Evolutionary conservation across 2,888 invertebrate species (phyloP), one percentile per base, ranked within the genome.

Genomic region (Trisateles emortualis): DNA sequence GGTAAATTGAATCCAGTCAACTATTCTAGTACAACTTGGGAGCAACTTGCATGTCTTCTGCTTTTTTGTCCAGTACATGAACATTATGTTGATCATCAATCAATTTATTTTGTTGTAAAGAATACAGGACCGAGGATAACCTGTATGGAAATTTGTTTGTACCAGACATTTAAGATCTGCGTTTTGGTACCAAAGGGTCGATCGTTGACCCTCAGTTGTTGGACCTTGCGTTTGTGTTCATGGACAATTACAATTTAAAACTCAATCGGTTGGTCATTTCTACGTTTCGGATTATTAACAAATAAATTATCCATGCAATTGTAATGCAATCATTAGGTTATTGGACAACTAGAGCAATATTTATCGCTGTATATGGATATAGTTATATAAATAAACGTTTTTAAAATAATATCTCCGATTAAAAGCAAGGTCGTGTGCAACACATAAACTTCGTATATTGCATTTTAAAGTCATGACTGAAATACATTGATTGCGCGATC

Each of bases 151-250:
- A 5, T 5, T 33, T 10, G 32, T 13, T 10, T 13, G n/a, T 61
- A 51, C 59, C 64, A 54, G n/a, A 35, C 58, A 49, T 33, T 29
- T 48, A 52, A 55, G 22, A 3, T 8, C n/a, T 19, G 13, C 13
- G 41, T 22, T 55, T 41, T 10, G 24, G 9, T 22, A 11, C 16
- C 35, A 13, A 49, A 56, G 69, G 72, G 72, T 68, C 72, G 69
- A 36, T 5, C 69, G 24, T 59, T 68, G 65, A 72, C 68, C 72
- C 22, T 47, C 29, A 10, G 4, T 2, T 40, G 46, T 17, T 17
- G n/a, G n/a, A n/a, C n/a, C 24, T 5, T 32, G 22, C 24, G 26
- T 35, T 40, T 11, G 17, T 30, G 14, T 46, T 53, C 13, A 33
- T 55, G 43, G 16, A 9, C 16, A 16, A 35, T 3, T 9, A 6